Evolutionary conservation across 2,113 vertebrate species (phyloP), one percentile per base, ranked within the genome.

Genomic region (Blennius ocellaris): DNA sequence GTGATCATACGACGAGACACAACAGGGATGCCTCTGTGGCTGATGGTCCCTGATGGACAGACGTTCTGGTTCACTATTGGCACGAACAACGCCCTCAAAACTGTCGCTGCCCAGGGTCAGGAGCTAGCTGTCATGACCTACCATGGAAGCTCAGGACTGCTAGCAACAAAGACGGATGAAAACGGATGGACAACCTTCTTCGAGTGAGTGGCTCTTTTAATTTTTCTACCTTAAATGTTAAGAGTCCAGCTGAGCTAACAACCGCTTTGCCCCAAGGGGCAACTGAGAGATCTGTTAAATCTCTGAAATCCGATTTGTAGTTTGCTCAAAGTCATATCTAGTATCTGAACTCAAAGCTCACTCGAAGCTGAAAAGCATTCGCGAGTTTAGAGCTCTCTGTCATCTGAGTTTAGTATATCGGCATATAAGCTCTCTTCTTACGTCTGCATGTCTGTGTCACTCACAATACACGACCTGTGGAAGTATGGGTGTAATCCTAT

Each of bases 151-250:
- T 97, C 97, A 0, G 97, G 97, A 71, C 95, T 99, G 11, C 93
- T 99, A 8, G 97, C 97, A 21, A 97, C 97, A 7, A 99, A 98
- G 92, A 99, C 96, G 53, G 95, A 98, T 70, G 97, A 99, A 89
- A 96, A 99, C 0, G 97, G 97, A 68, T 99, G 98, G 98, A 99
- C 97, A 3, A 98, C 96, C 0, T 99, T 99, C 92, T 99, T 97
- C 36, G 98, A 99, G 98, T 99, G 87, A 98, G 97, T 98, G 82
- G 59, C 54, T 36, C 58, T 6, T 36, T n/a, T 41, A 17, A 59
- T 72, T 70, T 71, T 3, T 47, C 76, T 36, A 65, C 48, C 7
- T 14, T 40, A 45, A 49, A 47, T 41, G 64, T 11, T 70, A 49
- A 49, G 6, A 68, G 67, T n/a, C 37, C 40, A 41, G 52, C 50